phyloP scores from a whole-genome alignment of 2,113 vertebrate genomes.

The Bubo bubo region DNA sequence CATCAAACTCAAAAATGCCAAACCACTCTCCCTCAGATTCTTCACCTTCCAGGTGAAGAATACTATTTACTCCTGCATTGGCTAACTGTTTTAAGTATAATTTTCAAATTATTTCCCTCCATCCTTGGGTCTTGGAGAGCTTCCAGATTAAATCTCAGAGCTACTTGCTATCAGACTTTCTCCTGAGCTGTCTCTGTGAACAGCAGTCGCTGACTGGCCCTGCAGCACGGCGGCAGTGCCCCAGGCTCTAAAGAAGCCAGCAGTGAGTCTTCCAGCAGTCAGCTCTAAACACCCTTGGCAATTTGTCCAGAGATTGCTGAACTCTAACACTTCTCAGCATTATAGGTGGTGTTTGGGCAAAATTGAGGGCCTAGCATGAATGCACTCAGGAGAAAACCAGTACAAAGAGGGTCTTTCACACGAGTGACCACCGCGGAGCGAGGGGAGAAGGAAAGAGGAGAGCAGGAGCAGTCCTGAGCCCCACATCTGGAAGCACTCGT shows the following conservation, averaged over 20 bases:
- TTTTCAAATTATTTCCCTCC: neutral
- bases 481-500: neutral
- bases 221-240: neutral
- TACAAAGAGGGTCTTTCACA: neutral
- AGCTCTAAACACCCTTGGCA: neutral
- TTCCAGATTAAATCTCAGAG: neutral
- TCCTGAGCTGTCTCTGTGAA: neutral
- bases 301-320: neutral
- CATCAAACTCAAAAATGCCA: neutral
- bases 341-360: neutral
- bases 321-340: neutral
- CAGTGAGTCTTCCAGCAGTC: neutral
- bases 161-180: neutral
- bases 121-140: neutral
- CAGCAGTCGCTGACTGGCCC: neutral
- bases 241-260: neutral
- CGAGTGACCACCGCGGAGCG: rapidly evolving
- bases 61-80: neutral
- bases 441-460: neutral
- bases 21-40: neutral
- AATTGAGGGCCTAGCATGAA: neutral
- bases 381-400: neutral
- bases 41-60: neutral
- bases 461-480: neutral
- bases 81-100: neutral